Percentiles rank a stretch among this genome's conserved stretches.
Evolutionary conservation across 2,888 invertebrate species (phyloP).

Genomic region (Stenchaetothrips biformis): DNA sequence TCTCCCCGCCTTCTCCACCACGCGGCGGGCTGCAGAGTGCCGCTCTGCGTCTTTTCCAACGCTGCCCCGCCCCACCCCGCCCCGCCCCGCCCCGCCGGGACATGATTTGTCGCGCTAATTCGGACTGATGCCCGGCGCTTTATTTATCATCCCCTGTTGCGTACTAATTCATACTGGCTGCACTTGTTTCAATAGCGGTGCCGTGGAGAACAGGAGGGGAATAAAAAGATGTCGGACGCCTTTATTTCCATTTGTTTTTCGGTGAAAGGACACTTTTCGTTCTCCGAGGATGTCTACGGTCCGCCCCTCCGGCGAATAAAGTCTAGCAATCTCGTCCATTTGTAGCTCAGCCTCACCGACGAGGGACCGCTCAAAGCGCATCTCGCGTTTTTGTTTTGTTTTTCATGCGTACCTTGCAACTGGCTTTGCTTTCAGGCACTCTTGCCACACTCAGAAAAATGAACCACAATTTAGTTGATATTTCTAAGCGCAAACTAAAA

Average conservation of each 20-base stretch:
- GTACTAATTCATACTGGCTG: neutral
- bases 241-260: neutral
- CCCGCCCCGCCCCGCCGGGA: neutral
- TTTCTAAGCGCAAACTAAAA: no score
- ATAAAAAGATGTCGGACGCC: neutral
- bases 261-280: neutral
- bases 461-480: no score
- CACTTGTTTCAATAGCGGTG: neutral
- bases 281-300: neutral
- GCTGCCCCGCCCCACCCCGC: neutral
- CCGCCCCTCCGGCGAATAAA: neutral
- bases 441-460: no score
- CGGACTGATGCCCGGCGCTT: neutral
- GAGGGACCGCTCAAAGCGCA: no score
- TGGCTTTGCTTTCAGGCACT: no score
- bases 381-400: no score
- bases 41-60: no score
- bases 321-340: neutral
- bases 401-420: no score
- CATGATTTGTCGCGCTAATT: constrained; percentile 15
- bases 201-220: neutral
- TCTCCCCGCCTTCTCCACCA: no score
- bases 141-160: neutral
- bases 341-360: no score
- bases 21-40: no score